These are phyloP conservation scores for Onthophagus sagittarius DNA, from an alignment of 2,888 invertebrate species.

Conservation along the genomic window DNA sequence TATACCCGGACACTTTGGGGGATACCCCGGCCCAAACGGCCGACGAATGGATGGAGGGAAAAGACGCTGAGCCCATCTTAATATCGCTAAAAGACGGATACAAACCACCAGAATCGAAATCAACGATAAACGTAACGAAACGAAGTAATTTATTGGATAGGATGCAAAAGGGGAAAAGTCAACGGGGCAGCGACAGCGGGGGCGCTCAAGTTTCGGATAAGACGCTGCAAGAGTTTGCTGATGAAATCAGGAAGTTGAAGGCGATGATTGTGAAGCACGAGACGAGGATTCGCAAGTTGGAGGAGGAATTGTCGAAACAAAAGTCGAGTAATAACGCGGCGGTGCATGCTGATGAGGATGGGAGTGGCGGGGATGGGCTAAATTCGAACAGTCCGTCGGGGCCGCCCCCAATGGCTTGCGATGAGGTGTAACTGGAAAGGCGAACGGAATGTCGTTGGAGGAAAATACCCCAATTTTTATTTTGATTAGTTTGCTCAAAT, in stretches of 20 bases:
- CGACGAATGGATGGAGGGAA: conserved; percentile 88
- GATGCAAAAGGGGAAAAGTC: conserved; percentile 50
- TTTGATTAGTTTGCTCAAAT: no score
- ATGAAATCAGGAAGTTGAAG: conserved; percentile 87
- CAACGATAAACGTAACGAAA: conserved; percentile 68
- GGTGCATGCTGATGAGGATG: conserved; percentile 44
- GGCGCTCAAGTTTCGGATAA: conserved; percentile 67
- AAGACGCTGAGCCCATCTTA: conserved; percentile 85
- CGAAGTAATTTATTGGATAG: conserved; percentile 78
- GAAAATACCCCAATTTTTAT: no score
- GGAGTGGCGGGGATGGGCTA: conserved; percentile 46
- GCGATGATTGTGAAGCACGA: conserved; percentile 94
- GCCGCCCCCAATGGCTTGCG: conserved; percentile 57
- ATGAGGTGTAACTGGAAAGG: conserved; percentile 55
- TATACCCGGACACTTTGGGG: conserved; percentile 93
- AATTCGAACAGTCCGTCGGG: no score
- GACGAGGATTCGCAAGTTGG: conserved; percentile 76
- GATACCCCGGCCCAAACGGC: conserved; percentile 85
- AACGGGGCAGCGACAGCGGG: no score
- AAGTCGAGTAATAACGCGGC: conserved; percentile 36
- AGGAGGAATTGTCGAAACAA: conserved; percentile 56
- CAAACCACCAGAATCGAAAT: conserved; percentile 65
- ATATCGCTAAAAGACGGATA: conserved; percentile 85
- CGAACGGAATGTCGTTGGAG: no score
- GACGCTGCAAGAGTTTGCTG: conserved; percentile 77